Conservation (phyloP, 2,888 invertebrate species). For the Erebia palarica region DNA sequence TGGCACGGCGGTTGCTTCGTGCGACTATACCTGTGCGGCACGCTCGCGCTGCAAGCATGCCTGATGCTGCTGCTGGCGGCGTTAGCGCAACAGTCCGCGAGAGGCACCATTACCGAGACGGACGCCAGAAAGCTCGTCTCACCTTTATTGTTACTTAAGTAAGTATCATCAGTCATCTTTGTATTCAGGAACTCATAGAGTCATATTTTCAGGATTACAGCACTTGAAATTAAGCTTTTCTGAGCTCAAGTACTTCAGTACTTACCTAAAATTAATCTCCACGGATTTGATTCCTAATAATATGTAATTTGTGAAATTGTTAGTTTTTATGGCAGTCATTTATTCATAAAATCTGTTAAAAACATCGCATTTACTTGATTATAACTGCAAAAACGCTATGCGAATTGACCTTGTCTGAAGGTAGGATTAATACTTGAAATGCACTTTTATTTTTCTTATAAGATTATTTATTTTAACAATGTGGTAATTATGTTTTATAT, state of each 20-base stretch:
- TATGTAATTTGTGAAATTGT: not conserved
- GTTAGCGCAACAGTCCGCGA: slow-evolving; percentile 87
- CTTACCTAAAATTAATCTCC: not conserved
- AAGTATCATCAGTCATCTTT: slow-evolving; percentile 50
- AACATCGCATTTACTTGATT: too few species aligned
- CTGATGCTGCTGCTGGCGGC: slow-evolving; percentile 85
- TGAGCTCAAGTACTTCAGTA: not conserved
- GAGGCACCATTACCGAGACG: slow-evolving; percentile 90
- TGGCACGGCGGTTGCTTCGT: slow-evolving; percentile 88
- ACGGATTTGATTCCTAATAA: not conserved
- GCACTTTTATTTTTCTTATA: not conserved
- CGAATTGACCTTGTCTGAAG: not conserved
- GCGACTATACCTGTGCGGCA: slow-evolving; percentile 87
- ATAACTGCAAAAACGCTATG: too few species aligned
- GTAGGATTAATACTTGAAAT: not conserved
- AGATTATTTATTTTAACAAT: not conserved
- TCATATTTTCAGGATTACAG: not conserved
- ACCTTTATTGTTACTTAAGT: slow-evolving; percentile 88
- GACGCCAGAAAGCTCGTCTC: slow-evolving; percentile 87
- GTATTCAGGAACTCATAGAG: too few species aligned
- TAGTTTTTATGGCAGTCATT: not conserved
- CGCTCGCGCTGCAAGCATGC: slow-evolving; percentile 84
- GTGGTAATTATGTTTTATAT: not conserved
- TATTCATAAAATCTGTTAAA: not conserved
- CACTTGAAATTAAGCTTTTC: not conserved